Evolutionary conservation across 2,888 invertebrate species (phyloP), one percentile per base, ranked within the genome.

Genomic region (Zygothrica quintamaculata): DNA sequence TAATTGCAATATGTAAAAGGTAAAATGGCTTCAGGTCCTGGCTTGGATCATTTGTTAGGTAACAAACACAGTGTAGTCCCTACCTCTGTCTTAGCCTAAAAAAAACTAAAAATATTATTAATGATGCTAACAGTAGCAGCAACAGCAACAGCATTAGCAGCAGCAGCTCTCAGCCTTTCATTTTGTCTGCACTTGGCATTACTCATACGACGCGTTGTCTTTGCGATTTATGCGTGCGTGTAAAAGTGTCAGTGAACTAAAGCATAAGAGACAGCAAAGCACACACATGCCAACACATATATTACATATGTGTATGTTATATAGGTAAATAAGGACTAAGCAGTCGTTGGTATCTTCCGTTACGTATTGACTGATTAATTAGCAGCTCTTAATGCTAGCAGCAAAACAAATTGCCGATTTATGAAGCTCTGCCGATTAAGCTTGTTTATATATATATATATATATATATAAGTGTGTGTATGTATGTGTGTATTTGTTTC

Each of bases 121-220:
- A 84, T 80, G 85, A 84, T 78, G 67, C 62, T 61, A 72, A 60
- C 58, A n/a, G n/a, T n/a, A n/a, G n/a, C n/a, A n/a, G n/a, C n/a
- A n/a, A n/a, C n/a, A n/a, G n/a, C n/a, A n/a, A n/a, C n/a, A n/a
- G n/a, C n/a, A n/a, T n/a, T n/a, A 46, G 44, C 61, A 65, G 44
- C 44, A 62, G 57, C 77, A 66, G 65, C 75, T 75, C 50, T 58
- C 77, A 70, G 65, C 31, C 52, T 16, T 15, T 57, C 51, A 47
- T 46, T 46, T 43, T 39, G 65, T 42, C 76, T 75, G 82, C 82
- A 73, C 70, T 78, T 79, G 64, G 72, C 79, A 82, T 85, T 44
- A 70, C 82, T 85, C 80, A 80, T 84, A 72, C 85, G 79, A 52
- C 67, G 65, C 82, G 76, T 85, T 82, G 79, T 70, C 65, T 69